A percentile compares a stretch with the other conserved stretches of the same genome.
Evolutionary conservation across 2,797 vertebrate species (phyloP).

Genomic region (Cossypha caffra): DNA sequence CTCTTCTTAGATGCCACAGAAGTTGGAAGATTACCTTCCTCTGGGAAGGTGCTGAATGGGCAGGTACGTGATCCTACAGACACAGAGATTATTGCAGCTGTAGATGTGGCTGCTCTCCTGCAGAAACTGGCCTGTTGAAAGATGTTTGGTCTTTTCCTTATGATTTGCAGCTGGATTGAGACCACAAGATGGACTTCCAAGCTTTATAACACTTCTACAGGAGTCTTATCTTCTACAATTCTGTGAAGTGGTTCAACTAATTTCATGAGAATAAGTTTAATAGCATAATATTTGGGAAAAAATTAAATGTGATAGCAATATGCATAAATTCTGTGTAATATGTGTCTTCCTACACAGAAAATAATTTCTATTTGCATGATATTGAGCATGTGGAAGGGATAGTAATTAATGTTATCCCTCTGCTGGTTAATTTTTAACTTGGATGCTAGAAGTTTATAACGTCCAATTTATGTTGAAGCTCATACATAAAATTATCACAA

Average conservation of each 20-base stretch:
- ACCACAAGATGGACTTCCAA: neutral
- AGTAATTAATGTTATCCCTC: neutral
- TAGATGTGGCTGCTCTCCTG: neutral
- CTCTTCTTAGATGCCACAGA: rapidly evolving
- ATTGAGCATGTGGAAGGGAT: neutral
- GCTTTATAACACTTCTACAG: neutral
- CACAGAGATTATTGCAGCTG: neutral
- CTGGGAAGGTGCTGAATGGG: neutral
- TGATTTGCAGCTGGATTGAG: neutral
- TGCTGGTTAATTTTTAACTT: neutral
- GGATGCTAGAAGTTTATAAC: neutral
- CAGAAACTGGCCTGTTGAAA: neutral
- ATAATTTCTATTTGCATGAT: neutral
- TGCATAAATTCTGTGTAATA: neutral
- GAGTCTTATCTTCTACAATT: neutral
- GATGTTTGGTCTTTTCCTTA: neutral
- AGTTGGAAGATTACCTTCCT: neutral
- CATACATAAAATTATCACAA: neutral
- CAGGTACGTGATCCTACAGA: neutral
- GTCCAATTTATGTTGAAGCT: neutral
- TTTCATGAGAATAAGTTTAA: neutral
- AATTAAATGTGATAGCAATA: neutral
- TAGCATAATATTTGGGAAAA: neutral
- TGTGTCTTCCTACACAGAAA: neutral
- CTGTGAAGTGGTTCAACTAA: neutral